Conservation (phyloP, 2,797 vertebrate species). For the Schizothorax lantsangensis region DNA sequence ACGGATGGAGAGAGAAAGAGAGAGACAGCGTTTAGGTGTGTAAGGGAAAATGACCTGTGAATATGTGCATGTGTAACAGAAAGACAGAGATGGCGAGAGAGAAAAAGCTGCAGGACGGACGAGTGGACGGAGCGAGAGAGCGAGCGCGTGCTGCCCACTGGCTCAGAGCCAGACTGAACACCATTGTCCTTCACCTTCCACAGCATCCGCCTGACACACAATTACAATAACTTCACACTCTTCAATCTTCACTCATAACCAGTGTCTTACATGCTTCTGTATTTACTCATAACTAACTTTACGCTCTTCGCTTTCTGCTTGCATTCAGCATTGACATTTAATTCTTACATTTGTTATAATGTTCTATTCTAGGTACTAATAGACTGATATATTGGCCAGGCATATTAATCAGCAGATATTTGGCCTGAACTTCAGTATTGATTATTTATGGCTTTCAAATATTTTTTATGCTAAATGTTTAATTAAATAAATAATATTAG, state of each 20-base stretch:
- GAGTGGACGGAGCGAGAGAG: slow-evolving; percentile 24
- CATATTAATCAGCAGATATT: not conserved
- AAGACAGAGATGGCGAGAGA: slow-evolving; percentile 41
- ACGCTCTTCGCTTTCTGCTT: not conserved
- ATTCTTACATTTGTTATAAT: not conserved
- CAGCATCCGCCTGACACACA: slow-evolving; percentile 74
- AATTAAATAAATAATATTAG: not conserved
- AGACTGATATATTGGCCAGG: not conserved
- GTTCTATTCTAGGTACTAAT: not conserved
- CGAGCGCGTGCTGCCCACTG: slow-evolving; percentile 69
- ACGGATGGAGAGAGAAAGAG: slow-evolving; percentile 52
- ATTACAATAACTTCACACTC: slow-evolving; percentile 75
- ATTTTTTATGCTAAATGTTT: not conserved
- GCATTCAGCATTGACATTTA: not conserved
- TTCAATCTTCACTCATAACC: slow-evolving; percentile 38
- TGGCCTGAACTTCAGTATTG: not conserved
- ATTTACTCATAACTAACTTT: slow-evolving; percentile 6
- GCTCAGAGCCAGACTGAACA: slow-evolving; percentile 74
- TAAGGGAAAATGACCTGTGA: slow-evolving; percentile 54
- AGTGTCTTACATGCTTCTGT: slow-evolving; percentile 23
- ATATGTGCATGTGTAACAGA: slow-evolving; percentile 54
- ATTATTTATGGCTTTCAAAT: not conserved
- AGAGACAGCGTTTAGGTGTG: slow-evolving; percentile 46
- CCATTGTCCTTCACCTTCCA: slow-evolving; percentile 77
- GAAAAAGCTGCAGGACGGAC: slow-evolving; percentile 35